These are phyloP conservation scores for Riparia riparia DNA, from an alignment of 2,113 vertebrate species.

Conservation along the genomic window DNA sequence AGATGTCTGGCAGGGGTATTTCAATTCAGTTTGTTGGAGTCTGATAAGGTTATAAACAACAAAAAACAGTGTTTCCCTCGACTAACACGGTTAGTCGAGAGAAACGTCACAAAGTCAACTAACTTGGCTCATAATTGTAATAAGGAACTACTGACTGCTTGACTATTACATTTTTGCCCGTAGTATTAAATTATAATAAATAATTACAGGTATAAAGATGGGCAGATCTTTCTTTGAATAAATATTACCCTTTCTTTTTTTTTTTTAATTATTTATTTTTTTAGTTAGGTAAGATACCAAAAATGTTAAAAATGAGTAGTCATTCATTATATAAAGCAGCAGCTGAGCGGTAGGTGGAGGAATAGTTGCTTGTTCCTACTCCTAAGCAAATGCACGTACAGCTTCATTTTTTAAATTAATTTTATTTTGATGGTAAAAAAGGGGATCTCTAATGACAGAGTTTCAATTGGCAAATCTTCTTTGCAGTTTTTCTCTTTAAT, in stretches of 20 bases:
- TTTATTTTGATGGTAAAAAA: slow-evolving; percentile 41
- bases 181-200: neutral
- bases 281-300: neutral
- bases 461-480: neutral
- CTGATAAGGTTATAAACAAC: slow-evolving; percentile 21
- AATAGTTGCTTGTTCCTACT: slow-evolving; percentile 46
- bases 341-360: slow-evolving; percentile 66
- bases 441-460: neutral
- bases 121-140: neutral
- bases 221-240: slow-evolving; percentile 6
- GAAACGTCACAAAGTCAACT: neutral
- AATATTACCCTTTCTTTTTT: neutral
- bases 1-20: neutral
- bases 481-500: slow-evolving; percentile 35
- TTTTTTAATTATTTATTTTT: neutral
- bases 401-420: slow-evolving; percentile 2
- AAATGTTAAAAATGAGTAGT: slow-evolving; percentile 50
- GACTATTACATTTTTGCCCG: neutral
- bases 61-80: neutral
- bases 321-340: slow-evolving; percentile 67
- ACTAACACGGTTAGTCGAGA: slow-evolving; percentile 20
- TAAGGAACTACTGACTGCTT: neutral
- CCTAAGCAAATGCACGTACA: neutral
- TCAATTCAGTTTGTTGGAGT: neutral
- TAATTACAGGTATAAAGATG: slow-evolving; percentile 30